Evolutionary conservation across 1,140 invertebrate species (phyloP).

Genomic region (Atta colombica): DNA sequence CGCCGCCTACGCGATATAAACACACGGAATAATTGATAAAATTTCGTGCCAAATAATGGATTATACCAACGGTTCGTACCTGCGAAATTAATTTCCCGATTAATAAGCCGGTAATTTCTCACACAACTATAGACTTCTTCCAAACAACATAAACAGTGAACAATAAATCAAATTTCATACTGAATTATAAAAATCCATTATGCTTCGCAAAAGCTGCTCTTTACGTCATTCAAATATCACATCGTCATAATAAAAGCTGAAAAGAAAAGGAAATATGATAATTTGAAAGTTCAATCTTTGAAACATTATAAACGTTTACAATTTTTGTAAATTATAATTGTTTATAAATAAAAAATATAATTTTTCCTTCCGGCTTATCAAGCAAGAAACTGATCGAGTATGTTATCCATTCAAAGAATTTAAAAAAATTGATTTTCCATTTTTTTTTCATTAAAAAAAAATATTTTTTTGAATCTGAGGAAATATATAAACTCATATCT

Average conservation of each 20-base stretch:
- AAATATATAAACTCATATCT: background rate
- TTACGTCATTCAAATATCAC: background rate
- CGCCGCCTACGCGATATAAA: background rate
- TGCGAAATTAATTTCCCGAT: background rate
- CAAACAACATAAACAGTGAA: background rate
- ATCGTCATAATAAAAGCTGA: background rate
- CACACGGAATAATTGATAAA: conserved; percentile 40
- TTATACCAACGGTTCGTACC: background rate
- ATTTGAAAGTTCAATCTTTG: background rate
- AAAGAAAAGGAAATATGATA: background rate
- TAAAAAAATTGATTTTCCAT: background rate
- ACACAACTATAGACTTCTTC: background rate
- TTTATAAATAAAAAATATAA: conserved; percentile 2
- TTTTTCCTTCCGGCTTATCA: background rate
- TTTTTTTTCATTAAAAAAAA: background rate
- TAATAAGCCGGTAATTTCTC: background rate
- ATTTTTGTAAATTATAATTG: background rate
- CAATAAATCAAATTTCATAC: conserved; percentile 24
- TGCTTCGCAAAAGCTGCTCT: background rate
- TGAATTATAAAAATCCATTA: background rate
- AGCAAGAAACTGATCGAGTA: background rate
- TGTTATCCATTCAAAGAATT: background rate
- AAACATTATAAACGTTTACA: background rate
- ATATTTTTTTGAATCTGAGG: background rate
- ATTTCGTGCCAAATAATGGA: conserved; percentile 15